Base-by-base conservation (phyloP, 2,113 vertebrate species). In the Paralichthys olivaceus region DNA sequence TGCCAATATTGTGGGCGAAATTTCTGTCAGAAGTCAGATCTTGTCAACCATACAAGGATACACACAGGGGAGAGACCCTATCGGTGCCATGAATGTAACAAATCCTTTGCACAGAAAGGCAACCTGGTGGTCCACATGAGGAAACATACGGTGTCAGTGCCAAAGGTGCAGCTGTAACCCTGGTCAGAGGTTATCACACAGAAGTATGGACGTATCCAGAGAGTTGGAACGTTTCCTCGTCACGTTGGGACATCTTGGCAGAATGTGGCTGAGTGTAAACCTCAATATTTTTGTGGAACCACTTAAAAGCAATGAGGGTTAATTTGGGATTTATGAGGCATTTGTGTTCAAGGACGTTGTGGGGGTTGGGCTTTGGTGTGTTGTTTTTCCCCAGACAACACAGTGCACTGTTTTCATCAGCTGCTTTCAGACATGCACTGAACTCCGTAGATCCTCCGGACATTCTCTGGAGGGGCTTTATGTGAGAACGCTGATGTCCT, bases 11-110 rank as follows among this genome's bases (percentile, higher is more conserved):
- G 84, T 14, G 79, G 71, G 20, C 56, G 72, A 29, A 75, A 62
- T 45, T 86, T 86, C 72, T 82, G 84, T 49, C 84, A 86, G 68
- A 83, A 79, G 58, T 86, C 84, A 0, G 79, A 82, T 54, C 79
- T 86, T 22, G 75, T 79, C 7, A 83, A 75, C 57, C 84, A 86
- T 1, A 82, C 32, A 0, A 70, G 79, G 71, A 61, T 79, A 1
- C 84, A 85, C 47, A 86, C 76, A 11, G 57, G 22, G 6, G 60
- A 45, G 37, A 45, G 37, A 45, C 60, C 37, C n/a, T 62, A 43
- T 37, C 67, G 59, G 22, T 86, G 84, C 47, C 53, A 49, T 5
- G 57, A 59, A 0, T 86, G 84, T 60, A 63, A 45, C 29, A 75
- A 72, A 15, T 69, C 71, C 12, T 86, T 86, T 1, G 47, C 72